phyloP scores from a whole-genome alignment of 2,888 invertebrate genomes.

The Drosophila dives region DNA sequence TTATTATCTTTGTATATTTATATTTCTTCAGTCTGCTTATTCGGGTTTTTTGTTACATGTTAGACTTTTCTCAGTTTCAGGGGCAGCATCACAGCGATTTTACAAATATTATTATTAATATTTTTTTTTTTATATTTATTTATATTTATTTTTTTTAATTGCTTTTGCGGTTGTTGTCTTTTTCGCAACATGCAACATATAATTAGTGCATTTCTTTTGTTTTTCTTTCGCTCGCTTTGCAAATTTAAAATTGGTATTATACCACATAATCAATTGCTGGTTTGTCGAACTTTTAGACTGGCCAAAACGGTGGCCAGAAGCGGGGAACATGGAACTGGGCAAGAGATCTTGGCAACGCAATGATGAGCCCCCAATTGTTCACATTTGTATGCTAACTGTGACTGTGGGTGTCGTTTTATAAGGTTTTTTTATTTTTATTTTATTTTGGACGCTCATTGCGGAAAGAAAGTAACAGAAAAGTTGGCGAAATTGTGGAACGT shows the following conservation, averaged over 20 bases:
- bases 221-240: constrained; percentile 42
- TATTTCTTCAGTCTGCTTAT: neutral
- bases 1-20: constrained; percentile 14
- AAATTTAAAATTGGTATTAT: constrained; percentile 33
- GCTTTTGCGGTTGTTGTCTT: constrained; percentile 25
- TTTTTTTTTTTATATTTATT: too few relatives aligned
- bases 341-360: constrained; percentile 44
- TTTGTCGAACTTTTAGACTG: neutral
- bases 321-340: neutral
- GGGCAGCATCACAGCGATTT: constrained; percentile 32
- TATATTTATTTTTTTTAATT: constrained; percentile 53
- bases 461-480: constrained; percentile 65
- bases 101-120: constrained; percentile 50
- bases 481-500: constrained; percentile 54
- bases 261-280: constrained; percentile 11
- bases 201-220: constrained; percentile 59
- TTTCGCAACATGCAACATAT: constrained; percentile 40
- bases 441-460: constrained; percentile 53
- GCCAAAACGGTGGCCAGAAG: neutral
- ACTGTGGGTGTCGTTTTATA: constrained; percentile 56
- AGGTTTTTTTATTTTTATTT: constrained; percentile 32
- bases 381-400: constrained; percentile 65
- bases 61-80: constrained; percentile 34
- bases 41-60: neutral
- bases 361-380: constrained; percentile 44